These are phyloP conservation scores for Hippocampus mohnikei DNA, from an alignment of 2,113 vertebrate species.

Conservation along the genomic window DNA sequence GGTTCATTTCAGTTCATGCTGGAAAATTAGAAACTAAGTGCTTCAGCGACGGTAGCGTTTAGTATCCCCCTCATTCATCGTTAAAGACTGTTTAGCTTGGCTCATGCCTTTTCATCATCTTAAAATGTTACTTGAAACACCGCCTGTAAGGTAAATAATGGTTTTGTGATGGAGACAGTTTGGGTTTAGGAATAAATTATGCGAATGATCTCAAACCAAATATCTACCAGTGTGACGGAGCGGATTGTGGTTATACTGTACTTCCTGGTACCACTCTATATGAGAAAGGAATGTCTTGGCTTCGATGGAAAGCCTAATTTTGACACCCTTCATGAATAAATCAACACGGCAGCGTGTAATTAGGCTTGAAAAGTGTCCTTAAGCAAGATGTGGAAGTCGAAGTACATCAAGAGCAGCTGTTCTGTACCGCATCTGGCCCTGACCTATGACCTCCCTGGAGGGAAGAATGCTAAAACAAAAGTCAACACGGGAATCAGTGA, in stretches of 20 bases:
- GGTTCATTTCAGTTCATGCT: not conserved
- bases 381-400: constrained; percentile 25
- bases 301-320: not conserved
- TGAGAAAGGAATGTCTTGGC: not conserved
- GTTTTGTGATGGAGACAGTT: not conserved
- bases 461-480: constrained; percentile 23
- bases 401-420: constrained; percentile 28
- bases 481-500: constrained; percentile 19
- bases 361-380: constrained; percentile 17
- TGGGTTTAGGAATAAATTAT: not conserved
- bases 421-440: constrained; percentile 29
- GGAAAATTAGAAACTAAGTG: not conserved
- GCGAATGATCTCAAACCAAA: not conserved
- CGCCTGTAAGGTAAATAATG: not conserved
- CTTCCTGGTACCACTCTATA: not conserved
- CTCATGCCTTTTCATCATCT: not conserved
- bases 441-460: constrained; percentile 32
- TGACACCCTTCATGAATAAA: constrained; percentile 7
- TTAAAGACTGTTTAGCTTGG: not conserved
- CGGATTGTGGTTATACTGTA: not conserved
- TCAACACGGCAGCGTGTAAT: not conserved
- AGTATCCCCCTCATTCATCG: not conserved
- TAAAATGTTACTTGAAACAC: not conserved
- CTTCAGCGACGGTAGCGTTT: not conserved
- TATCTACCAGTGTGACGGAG: not conserved